Evolutionary conservation across 2,888 invertebrate species (phyloP), one percentile per base, ranked within the genome.

Genomic region (Rhamphomyia laevipes): DNA sequence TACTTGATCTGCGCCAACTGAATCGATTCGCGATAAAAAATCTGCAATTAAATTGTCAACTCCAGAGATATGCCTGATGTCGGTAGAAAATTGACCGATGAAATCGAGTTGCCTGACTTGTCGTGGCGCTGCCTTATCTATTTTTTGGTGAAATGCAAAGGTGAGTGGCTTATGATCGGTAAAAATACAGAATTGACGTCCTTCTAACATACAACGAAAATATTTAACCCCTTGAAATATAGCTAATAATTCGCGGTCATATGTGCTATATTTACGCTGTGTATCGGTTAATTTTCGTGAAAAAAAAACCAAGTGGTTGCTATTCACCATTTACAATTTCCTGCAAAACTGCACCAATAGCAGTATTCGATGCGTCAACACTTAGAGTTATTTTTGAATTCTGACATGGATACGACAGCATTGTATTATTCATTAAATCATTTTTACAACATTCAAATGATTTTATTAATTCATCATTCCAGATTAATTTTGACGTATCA

Each of bases 261-360:
- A 70, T 21, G 61, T 61, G n/a, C 64, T 63, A 43, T 68, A 71
- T 9, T 63, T 66, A 13, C 31, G 43, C 51, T 71, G 61, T 0
- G 64, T 49, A 6, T 57, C 48, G 17, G 50, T 59, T 1, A 70
- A 53, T 38, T 64, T 66, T 40, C 54, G 56, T 2, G 65, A 67
- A 48, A 63, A n/a, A n/a, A 68, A 68, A 70, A 1, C 62, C 63
- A 4, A 69, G 47, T 0, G 68, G 67, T 53, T 65, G 55, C 62
- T 63, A 65, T 1, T 48, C 30, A n/a, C 51, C 45, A 4, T 55
- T 45, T 4, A 48, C 46, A 0, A 31, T 21, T 50, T 69, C 67
- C 46, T 71, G 65, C 11, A 72, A 48, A 0, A 59, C 63, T 2
- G 65, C 66, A 1, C 69, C 70, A 4, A 68, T 59, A 3, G 67